Evolutionary conservation across 2,888 invertebrate species (phyloP).

Genomic region (Dryococelus australis): DNA sequence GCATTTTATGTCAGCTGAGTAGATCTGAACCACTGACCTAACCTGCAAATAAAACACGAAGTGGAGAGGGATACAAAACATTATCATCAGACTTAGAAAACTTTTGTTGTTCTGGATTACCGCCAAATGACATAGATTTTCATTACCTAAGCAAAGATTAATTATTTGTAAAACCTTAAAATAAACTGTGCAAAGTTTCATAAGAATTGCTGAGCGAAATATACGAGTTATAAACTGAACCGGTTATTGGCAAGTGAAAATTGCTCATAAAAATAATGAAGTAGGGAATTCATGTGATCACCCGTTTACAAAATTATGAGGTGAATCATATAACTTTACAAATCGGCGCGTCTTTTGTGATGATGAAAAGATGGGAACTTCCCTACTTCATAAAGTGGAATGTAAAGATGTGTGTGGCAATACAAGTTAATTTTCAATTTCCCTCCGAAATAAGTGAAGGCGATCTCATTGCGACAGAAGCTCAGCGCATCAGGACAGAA

Average conservation of each 20-base stretch:
- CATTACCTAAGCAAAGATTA: not conserved
- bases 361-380: not conserved
- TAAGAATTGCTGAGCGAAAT: not conserved
- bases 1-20: not conserved
- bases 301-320: not conserved
- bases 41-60: not conserved
- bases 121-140: not conserved
- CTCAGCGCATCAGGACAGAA: not conserved
- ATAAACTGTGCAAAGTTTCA: not conserved
- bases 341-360: not conserved
- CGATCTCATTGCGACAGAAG: not conserved
- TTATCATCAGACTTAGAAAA: not conserved
- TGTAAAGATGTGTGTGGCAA: not conserved
- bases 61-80: constrained; percentile 6
- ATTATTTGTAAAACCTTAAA: not conserved
- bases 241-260: not conserved
- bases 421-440: not conserved
- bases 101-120: not conserved
- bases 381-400: not conserved
- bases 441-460: not conserved
- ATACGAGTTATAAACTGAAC: not conserved
- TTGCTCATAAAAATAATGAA: not conserved
- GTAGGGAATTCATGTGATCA: not conserved
- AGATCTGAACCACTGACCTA: not conserved
- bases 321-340: not conserved